Conservation (phyloP, 2,888 invertebrate species). For the Eupithecia tripunctaria region DNA sequence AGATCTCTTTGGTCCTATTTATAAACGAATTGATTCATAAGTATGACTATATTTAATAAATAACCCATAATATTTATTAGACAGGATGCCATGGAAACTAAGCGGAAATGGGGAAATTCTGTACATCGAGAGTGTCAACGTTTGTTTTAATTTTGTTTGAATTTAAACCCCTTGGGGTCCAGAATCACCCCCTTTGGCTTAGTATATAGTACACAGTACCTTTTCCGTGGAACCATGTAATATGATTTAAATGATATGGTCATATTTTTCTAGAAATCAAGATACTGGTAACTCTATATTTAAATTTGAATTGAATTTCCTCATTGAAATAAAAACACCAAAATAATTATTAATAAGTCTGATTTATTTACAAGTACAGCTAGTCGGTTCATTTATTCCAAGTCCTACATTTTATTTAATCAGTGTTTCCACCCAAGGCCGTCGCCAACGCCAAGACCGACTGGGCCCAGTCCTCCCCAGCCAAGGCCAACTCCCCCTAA, state of each 20-base stretch:
- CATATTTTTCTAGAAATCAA: background rate
- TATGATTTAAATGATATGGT: background rate
- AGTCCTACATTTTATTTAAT: conserved; percentile 6
- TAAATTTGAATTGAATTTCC: background rate
- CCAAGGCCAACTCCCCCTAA: conserved; percentile 39
- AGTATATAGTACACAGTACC: no score
- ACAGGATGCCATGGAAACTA: no score
- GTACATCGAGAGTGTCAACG: no score
- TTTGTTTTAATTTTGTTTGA: no score
- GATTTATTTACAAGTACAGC: conserved; percentile 15
- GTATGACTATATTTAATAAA: background rate
- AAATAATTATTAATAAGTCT: conserved; percentile 4
- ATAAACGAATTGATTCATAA: background rate
- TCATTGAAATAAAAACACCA: conserved; percentile 5
- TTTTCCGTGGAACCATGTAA: no score
- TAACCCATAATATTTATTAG: background rate
- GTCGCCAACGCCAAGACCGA: conserved; percentile 31
- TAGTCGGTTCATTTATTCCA: conserved; percentile 17
- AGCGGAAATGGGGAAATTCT: no score
- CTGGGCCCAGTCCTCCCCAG: conserved; percentile 30
- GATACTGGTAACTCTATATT: background rate
- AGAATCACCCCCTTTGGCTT: no score
- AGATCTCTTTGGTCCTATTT: background rate
- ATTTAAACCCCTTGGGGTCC: no score
- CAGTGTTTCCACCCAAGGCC: conserved; percentile 26